A percentile compares a stretch with the other conserved stretches of the same genome.
These are phyloP conservation scores for Leptinotarsa defecta DNA, from an alignment of 1,140 invertebrate species.

Conservation along the genomic window DNA sequence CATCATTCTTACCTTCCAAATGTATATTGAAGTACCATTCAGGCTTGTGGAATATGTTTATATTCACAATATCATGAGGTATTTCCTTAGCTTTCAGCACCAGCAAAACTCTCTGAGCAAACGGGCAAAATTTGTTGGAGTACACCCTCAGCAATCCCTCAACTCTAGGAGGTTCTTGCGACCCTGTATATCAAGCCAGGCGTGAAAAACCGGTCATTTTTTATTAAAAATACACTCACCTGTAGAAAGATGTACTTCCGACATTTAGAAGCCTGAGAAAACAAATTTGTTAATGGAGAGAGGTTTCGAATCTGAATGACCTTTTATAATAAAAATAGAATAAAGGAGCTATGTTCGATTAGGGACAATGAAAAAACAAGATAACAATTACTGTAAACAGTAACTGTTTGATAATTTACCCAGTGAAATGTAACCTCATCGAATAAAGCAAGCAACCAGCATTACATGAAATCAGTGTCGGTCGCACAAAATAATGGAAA, in stretches of 20 bases:
- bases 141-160: constrained; percentile 77
- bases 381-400: too few relatives aligned
- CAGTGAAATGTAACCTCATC: too few relatives aligned
- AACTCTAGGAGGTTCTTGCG: constrained; percentile 64
- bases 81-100: constrained; percentile 84
- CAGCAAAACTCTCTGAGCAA: constrained; percentile 80
- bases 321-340: too few relatives aligned
- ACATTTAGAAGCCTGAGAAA: neutral
- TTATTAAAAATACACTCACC: neutral
- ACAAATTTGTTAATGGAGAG: neutral
- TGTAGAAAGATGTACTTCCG: neutral
- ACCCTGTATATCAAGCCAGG: constrained; percentile 58
- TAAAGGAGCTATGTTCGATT: too few relatives aligned
- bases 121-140: constrained; percentile 90
- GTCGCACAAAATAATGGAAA: too few relatives aligned
- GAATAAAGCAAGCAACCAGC: too few relatives aligned
- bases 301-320: too few relatives aligned
- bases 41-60: constrained; percentile 82
- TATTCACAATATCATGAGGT: constrained; percentile 82
- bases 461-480: too few relatives aligned
- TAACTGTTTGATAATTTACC: too few relatives aligned
- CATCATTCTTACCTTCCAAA: constrained; percentile 54
- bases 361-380: too few relatives aligned
- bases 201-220: neutral
- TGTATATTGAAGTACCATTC: constrained; percentile 77